Evolutionary conservation across 2,113 vertebrate genomes (phyloP).

Genomic region (Salvelinus fontinalis): DNA sequence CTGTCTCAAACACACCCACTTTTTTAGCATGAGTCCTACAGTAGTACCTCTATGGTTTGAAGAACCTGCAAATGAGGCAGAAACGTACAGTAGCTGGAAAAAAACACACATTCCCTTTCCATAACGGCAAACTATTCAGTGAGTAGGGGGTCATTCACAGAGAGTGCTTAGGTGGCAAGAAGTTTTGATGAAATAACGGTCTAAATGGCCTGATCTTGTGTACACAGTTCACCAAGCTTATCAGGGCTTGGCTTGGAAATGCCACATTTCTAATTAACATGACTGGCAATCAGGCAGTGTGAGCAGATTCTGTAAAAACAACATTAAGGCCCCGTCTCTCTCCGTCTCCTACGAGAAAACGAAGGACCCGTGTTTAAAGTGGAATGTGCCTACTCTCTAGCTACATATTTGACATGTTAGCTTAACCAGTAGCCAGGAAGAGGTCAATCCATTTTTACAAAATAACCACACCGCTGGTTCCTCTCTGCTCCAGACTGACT

Average conservation of each 20-base stretch:
- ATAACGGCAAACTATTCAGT: neutral
- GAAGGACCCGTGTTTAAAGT: neutral
- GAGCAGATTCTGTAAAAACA: neutral
- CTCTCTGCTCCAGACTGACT: too few relatives aligned
- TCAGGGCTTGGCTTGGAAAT: neutral
- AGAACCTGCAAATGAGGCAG: conserved; percentile 1
- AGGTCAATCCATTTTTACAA: conserved; percentile 18
- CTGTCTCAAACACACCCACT: neutral
- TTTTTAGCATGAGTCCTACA: neutral
- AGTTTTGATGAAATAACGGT: neutral
- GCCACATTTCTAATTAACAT: neutral
- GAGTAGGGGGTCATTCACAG: neutral
- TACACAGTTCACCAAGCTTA: neutral
- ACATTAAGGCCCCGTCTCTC: neutral
- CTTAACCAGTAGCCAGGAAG: conserved; percentile 8
- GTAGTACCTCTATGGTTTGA: neutral
- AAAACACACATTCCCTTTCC: neutral
- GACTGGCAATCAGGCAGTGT: neutral
- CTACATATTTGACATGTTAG: conserved; percentile 2
- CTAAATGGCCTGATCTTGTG: neutral
- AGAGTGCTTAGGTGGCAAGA: neutral
- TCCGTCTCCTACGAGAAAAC: neutral
- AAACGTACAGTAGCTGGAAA: neutral
- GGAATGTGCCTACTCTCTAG: conserved; percentile 10
- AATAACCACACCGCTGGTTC: neutral